A percentile compares a stretch with the other conserved stretches of the same genome.
Conservation (phyloP, 2,888 invertebrate genomes). For the Athripsodes cinereus region DNA sequence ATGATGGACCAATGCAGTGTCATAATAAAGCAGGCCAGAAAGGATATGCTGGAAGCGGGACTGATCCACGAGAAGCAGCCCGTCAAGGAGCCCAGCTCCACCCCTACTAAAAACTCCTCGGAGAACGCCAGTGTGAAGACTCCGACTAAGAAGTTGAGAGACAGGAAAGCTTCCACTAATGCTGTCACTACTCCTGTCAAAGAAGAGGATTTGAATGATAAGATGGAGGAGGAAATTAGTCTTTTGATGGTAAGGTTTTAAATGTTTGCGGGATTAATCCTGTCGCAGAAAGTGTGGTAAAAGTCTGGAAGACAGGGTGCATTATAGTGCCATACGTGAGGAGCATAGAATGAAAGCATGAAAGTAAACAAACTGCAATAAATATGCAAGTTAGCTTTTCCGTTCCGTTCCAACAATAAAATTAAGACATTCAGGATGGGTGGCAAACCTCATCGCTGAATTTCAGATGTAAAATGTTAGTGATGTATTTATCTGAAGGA, state of each 20-base stretch:
- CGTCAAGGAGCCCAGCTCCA: conserved; percentile 32
- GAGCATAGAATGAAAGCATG: too few species aligned
- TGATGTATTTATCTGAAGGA: too few species aligned
- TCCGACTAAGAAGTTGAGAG: conserved; percentile 36
- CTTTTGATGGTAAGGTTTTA: conserved; percentile 18
- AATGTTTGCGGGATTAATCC: too few species aligned
- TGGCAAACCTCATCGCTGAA: too few species aligned
- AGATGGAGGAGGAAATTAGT: conserved; percentile 19
- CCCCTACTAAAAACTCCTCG: neutral
- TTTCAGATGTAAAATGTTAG: too few species aligned
- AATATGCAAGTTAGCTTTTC: too few species aligned
- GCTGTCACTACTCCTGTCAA: conserved; percentile 20
- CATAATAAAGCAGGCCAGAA: conserved; percentile 71
- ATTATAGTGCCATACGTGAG: too few species aligned
- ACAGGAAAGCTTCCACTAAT: conserved; percentile 24
- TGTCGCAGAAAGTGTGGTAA: too few species aligned
- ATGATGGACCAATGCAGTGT: conserved; percentile 84
- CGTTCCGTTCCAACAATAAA: too few species aligned
- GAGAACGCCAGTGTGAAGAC: conserved; percentile 38
- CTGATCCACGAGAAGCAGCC: conserved; percentile 40
- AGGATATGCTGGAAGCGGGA: conserved; percentile 63
- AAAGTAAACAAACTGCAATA: too few species aligned
- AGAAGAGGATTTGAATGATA: conserved; percentile 11
- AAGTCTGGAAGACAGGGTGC: too few species aligned
- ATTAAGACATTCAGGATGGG: too few species aligned